Conservation (phyloP, 2,888 invertebrate genomes). For the Gymnocheta viridis region DNA sequence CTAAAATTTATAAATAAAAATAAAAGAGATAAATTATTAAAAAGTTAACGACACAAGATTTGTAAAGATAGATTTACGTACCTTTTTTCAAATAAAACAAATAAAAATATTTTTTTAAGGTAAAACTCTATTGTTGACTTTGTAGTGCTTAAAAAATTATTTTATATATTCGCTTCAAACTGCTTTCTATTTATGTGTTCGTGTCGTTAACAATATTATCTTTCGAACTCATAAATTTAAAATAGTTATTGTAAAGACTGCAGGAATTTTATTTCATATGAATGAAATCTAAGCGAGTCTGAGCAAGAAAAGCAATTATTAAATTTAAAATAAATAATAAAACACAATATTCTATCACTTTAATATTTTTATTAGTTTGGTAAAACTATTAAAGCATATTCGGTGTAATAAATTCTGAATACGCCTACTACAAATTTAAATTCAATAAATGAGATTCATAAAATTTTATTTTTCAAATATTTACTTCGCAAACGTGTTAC, state of each 20-base stretch:
- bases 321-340: too few species aligned
- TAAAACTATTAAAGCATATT: background rate
- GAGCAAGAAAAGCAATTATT: too few species aligned
- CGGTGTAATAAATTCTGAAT: background rate
- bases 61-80: conserved; percentile 3
- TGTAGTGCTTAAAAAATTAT: background rate
- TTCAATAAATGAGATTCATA: background rate
- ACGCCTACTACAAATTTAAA: background rate
- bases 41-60: conserved; percentile 28
- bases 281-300: too few species aligned
- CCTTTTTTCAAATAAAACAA: background rate
- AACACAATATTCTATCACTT: background rate
- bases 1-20: background rate
- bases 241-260: too few species aligned
- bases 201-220: too few species aligned
- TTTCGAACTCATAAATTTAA: too few species aligned
- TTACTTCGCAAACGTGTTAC: background rate
- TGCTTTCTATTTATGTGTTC: too few species aligned
- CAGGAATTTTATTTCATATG: too few species aligned
- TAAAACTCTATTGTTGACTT: background rate
- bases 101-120: background rate
- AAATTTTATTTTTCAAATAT: background rate
- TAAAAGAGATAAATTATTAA: conserved; percentile 29
- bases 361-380: background rate
- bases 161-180: background rate